Base-by-base conservation (phyloP, 2,797 vertebrate genomes). In the Glossophaga mutica region DNA sequence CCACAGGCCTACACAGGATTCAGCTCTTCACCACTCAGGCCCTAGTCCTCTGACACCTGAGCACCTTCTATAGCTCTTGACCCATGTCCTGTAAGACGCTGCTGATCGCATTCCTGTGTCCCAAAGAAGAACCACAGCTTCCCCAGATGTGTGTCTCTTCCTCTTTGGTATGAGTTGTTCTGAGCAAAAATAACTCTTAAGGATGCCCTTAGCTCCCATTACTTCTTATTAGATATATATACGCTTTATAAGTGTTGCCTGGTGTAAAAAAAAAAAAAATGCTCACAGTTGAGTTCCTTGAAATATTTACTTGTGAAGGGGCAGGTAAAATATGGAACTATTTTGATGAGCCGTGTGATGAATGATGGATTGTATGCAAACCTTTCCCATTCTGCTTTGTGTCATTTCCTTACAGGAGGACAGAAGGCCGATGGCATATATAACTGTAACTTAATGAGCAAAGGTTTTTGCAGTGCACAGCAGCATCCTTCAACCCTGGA, bases 101-200 rank as follows among this genome's bases (percentile, higher is more conserved):
- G 3, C 11, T 19, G 95, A 91, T 96, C 94, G 67, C 57, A 73
- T 87, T 96, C 48, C 14, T 87, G 59, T 62, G 26, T 68, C 19
- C 16, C 79, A 78, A 9, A 91, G 95, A 88, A 97, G 83, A 77
- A n/a, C 90, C 65, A 76, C 94, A 78, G 92, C 85, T 95, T 98
- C 98, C 98, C 71, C 6, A 5, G 70, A 26, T 82, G 59, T 26
- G 21, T 67, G 78, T 77, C 29, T 0, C 73, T 94, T 26, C 18
- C 0, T 59, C 89, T 97, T 97, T 94, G 57, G 92, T 89, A 21
- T 22, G 68, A 96, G 82, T 92, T 98, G 88, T 95, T 97, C 82
- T 95, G 95, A 96, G 93, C 87, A 96, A 97, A 96, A 97, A 91
- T 95, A 96, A 98, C 97, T 98, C 96, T 98, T 97, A 97, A 97